Evolutionary conservation across 2,797 vertebrate species (phyloP).

Genomic region (Ambastaia sidthimunki): DNA sequence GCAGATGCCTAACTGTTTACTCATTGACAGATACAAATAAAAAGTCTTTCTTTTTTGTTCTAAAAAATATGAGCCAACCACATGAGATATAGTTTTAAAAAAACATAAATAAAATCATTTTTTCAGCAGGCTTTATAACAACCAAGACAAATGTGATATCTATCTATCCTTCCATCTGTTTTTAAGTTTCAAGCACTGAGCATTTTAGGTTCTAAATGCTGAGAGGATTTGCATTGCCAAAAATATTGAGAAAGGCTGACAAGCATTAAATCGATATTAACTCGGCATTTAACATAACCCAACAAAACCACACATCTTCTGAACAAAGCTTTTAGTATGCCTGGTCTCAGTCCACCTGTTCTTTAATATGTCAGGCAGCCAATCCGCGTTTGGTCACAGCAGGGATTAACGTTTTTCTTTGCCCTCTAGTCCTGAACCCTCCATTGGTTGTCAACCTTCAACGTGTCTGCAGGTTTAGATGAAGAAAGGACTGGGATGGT

Average conservation of each 20-base stretch:
- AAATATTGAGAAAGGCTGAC: conserved; percentile 77
- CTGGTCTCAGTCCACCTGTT: conserved; percentile 82
- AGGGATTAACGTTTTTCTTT: conserved; percentile 51
- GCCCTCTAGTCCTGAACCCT: conserved; percentile 45
- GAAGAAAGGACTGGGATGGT: conserved; percentile 49
- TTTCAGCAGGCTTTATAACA: too few relatives aligned
- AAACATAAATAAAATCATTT: too few relatives aligned
- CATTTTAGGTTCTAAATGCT: conserved; percentile 49
- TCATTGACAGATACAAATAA: conserved; percentile 61
- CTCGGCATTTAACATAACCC: conserved; percentile 84
- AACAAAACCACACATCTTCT: conserved; percentile 70
- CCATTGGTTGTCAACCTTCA: conserved; percentile 46
- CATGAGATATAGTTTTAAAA: conserved; percentile 49
- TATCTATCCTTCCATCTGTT: too few relatives aligned
- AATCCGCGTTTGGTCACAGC: conserved; percentile 38
- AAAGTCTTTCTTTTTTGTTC: too few relatives aligned
- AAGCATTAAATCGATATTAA: conserved; percentile 89
- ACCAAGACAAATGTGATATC: too few relatives aligned
- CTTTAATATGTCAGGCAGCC: conserved; percentile 64
- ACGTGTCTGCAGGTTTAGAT: conserved; percentile 44
- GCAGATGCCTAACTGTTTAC: conserved; percentile 99
- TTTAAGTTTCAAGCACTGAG: too few relatives aligned
- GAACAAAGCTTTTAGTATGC: conserved; percentile 77
- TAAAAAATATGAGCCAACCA: too few relatives aligned
- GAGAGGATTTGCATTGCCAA: conserved; percentile 76